Conservation (phyloP, 2,113 vertebrate species). For the Globicephala melas region DNA sequence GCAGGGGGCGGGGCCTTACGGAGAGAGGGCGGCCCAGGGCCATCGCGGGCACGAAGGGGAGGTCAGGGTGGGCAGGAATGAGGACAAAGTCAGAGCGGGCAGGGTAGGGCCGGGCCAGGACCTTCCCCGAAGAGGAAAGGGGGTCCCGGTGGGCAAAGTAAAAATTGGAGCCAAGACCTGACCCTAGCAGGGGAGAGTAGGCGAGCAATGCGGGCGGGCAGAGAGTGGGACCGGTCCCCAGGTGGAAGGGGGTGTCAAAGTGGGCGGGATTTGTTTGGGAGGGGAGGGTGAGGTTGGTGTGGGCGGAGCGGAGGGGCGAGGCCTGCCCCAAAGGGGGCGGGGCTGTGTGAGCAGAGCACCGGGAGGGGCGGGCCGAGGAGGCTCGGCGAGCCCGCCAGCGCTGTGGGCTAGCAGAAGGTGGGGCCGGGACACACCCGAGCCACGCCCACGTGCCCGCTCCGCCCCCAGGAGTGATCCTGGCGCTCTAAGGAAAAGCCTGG, state of each 20-base stretch:
- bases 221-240: fast-evolving
- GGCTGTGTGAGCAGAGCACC: background rate
- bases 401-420: fast-evolving
- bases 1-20: background rate
- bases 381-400: fast-evolving
- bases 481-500: slow-evolving; percentile 79
- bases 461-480: slow-evolving; percentile 78
- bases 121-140: fast-evolving
- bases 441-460: fast-evolving
- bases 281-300: too few relatives aligned
- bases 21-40: background rate
- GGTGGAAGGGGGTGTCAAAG: background rate
- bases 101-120: background rate
- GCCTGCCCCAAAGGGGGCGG: background rate
- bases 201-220: fast-evolving
- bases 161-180: background rate
- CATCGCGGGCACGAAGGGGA: fast-evolving
- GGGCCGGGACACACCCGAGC: fast-evolving
- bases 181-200: too few relatives aligned
- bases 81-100: fast-evolving
- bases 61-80: background rate
- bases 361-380: background rate
- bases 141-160: background rate
- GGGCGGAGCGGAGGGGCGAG: fast-evolving
- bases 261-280: background rate